Evolutionary conservation across 2,888 invertebrate species (phyloP).

Genomic region (Sisyra nigra): DNA sequence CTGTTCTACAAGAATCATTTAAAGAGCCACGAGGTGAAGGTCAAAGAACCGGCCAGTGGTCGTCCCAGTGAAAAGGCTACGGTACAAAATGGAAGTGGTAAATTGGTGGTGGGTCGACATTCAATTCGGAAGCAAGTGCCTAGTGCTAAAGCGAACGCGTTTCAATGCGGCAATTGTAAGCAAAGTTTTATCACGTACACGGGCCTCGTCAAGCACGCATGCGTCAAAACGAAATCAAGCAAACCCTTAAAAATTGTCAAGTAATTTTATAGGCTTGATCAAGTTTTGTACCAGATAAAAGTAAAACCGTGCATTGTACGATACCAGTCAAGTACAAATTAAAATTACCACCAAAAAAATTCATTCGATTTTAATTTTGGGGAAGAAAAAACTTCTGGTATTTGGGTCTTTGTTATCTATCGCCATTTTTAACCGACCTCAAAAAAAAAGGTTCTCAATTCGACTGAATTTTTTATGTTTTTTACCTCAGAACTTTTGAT

Average conservation of each 20-base stretch:
- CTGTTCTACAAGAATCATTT: slow-evolving; percentile 1
- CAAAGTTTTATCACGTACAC: slow-evolving; percentile 18
- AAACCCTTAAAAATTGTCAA: background rate
- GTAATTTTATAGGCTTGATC: background rate
- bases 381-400: no score
- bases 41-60: background rate
- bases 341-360: no score
- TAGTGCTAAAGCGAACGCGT: slow-evolving; percentile 7
- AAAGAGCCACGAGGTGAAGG: background rate
- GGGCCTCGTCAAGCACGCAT: slow-evolving; percentile 16
- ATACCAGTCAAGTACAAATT: no score
- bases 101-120: background rate
- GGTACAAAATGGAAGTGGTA: background rate
- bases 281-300: no score
- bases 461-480: no score
- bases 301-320: no score
- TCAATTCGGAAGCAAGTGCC: slow-evolving; percentile 7
- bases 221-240: background rate
- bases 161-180: slow-evolving; percentile 19
- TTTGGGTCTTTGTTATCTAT: no score
- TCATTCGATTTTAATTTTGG: no score
- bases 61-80: background rate
- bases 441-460: no score
- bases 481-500: no score
- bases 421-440: no score